Evolutionary conservation across 2,113 vertebrate species (phyloP).

Genomic region (Bungarus multicinctus): DNA sequence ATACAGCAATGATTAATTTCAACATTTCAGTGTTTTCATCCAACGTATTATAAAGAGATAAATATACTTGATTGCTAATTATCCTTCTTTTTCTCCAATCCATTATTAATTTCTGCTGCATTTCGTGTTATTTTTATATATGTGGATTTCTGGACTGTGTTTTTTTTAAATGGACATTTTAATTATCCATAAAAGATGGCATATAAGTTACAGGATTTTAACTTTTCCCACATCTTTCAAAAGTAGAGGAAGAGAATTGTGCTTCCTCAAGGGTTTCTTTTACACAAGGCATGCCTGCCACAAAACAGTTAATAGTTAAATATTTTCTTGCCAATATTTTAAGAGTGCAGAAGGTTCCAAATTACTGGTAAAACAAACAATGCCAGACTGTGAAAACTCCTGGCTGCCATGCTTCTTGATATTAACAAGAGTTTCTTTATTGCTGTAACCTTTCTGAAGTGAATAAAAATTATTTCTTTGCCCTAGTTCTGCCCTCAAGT

Average conservation of each 20-base stretch:
- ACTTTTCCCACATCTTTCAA: conserved; percentile 60
- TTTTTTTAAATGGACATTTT: conserved; percentile 9
- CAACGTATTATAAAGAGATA: neutral
- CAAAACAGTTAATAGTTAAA: conserved; percentile 76
- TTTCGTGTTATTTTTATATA: neutral
- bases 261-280: conserved; percentile 59
- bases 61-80: neutral
- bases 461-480: conserved; percentile 82
- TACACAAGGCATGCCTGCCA: conserved; percentile 55
- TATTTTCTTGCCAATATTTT: conserved; percentile 82
- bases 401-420: conserved; percentile 77
- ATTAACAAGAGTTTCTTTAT: conserved; percentile 86
- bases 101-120: neutral
- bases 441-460: conserved; percentile 81
- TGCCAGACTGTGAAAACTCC: conserved; percentile 81
- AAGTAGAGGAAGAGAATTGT: conserved; percentile 41
- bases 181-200: conserved; percentile 27
- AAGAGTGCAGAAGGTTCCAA: conserved; percentile 83
- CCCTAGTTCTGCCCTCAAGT: conserved; percentile 76
- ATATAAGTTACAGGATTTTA: conserved; percentile 45
- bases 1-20: neutral
- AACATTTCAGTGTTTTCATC: neutral
- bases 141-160: neutral
- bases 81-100: neutral
- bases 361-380: conserved; percentile 85